phyloP scores from a whole-genome alignment of 2,888 invertebrate genomes.

The Hemaris fuciformis region DNA sequence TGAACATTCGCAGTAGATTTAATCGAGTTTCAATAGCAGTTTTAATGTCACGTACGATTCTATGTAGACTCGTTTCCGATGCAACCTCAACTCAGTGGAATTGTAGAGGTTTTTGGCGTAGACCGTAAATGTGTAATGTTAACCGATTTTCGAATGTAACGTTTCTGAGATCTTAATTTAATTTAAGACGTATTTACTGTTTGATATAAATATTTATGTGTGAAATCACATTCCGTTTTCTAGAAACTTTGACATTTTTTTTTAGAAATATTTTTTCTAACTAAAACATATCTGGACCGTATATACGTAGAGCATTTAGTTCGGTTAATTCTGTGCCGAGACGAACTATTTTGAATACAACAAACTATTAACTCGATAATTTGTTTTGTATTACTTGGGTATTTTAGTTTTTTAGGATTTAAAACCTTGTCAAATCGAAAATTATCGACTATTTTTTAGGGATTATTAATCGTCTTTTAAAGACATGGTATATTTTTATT shows the following conservation, averaged over 20 bases:
- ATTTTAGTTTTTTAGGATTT: neutral
- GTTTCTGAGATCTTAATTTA: constrained; percentile 32
- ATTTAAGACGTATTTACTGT: constrained; percentile 35
- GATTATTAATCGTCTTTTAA: neutral
- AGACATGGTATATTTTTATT: neutral
- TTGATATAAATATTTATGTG: constrained; percentile 32
- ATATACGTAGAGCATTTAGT: neutral
- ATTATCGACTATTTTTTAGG: neutral
- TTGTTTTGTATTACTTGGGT: neutral
- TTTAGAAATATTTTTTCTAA: constrained; percentile 19
- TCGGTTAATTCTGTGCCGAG: neutral
- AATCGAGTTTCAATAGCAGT: neutral
- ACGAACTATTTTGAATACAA: neutral
- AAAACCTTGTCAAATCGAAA: neutral
- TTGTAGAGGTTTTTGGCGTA: neutral
- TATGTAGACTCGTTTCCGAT: neutral
- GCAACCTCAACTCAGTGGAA: neutral
- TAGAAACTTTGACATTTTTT: constrained; percentile 40
- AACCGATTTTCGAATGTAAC: constrained; percentile 12
- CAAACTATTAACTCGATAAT: neutral
- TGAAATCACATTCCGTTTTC: constrained; percentile 55
- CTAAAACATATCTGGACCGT: neutral
- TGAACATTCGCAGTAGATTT: neutral
- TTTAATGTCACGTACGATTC: neutral
- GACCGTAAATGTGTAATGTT: neutral